A percentile compares a stretch with the other conserved stretches of the same genome.
phyloP scores from a whole-genome alignment of 2,113 vertebrate genomes.

The Onychostoma macrolepis region DNA sequence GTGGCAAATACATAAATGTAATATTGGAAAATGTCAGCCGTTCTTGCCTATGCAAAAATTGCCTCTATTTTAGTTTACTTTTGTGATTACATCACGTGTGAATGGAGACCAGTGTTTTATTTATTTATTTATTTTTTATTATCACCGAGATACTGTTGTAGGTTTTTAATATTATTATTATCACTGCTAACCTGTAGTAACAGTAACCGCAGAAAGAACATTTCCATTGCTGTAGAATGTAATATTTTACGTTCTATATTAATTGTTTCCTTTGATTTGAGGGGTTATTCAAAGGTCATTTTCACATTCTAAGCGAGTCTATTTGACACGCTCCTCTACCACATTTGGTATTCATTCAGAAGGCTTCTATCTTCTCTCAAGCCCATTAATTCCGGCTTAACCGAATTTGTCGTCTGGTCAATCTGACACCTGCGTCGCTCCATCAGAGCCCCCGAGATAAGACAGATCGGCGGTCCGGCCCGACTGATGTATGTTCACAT shows the following conservation, averaged over 20 bases:
- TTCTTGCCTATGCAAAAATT: neutral
- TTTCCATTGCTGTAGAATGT: neutral
- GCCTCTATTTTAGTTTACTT: neutral
- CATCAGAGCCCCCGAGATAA: conserved; percentile 45
- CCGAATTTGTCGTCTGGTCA: conserved; percentile 50
- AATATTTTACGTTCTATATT: neutral
- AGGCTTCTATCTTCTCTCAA: neutral
- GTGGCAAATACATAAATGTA: neutral
- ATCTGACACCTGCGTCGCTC: conserved; percentile 38
- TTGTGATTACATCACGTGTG: neutral
- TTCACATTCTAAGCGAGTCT: neutral
- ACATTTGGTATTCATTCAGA: conserved; percentile 29
- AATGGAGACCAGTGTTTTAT: too few species aligned
- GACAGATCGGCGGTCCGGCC: conserved; percentile 45
- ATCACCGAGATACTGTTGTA: too few species aligned
- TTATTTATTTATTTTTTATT: too few species aligned
- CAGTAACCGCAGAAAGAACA: neutral
- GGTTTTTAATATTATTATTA: too few species aligned
- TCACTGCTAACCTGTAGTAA: neutral
- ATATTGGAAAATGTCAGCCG: too few species aligned
- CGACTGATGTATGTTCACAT: conserved; percentile 55
- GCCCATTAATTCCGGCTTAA: conserved; percentile 46
- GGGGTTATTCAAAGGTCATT: conserved; percentile 23
- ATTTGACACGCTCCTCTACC: neutral
- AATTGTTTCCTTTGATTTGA: neutral